phyloP scores from a whole-genome alignment of 2,113 vertebrate species.

The Ornithorhynchus anatinus region DNA sequence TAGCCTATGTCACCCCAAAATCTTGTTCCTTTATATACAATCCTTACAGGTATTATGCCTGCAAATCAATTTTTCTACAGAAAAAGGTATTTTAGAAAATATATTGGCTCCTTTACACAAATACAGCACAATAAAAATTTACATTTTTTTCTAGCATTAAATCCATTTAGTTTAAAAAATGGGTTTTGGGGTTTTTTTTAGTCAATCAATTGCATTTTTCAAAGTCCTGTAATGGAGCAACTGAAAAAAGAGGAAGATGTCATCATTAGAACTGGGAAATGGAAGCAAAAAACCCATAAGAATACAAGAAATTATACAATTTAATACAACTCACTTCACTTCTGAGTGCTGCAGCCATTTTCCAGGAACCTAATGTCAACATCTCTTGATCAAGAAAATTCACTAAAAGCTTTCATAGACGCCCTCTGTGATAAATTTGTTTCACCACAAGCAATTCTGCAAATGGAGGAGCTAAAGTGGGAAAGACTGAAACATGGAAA shows the following conservation, averaged over 20 bases:
- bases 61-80: too few species aligned
- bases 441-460: neutral
- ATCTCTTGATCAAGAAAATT: neutral
- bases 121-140: neutral
- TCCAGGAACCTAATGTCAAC: neutral
- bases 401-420: neutral
- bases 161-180: neutral
- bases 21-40: too few species aligned
- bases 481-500: neutral
- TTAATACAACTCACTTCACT: neutral
- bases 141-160: neutral
- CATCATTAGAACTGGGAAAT: neutral
- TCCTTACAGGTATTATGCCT: too few species aligned
- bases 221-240: too few species aligned
- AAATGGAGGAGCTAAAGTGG: neutral
- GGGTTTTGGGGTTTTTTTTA: too few species aligned
- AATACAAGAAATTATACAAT: neutral
- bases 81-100: too few species aligned
- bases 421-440: neutral
- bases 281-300: neutral
- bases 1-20: too few species aligned
- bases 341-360: neutral
- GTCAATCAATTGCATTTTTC: too few species aligned
- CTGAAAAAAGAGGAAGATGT: neutral
- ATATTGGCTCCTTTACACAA: too few species aligned